A percentile compares a stretch with the other conserved stretches of the same genome.
Evolutionary conservation across 1,140 invertebrate genomes (phyloP).

Genomic region (Mercenaria mercenaria): DNA sequence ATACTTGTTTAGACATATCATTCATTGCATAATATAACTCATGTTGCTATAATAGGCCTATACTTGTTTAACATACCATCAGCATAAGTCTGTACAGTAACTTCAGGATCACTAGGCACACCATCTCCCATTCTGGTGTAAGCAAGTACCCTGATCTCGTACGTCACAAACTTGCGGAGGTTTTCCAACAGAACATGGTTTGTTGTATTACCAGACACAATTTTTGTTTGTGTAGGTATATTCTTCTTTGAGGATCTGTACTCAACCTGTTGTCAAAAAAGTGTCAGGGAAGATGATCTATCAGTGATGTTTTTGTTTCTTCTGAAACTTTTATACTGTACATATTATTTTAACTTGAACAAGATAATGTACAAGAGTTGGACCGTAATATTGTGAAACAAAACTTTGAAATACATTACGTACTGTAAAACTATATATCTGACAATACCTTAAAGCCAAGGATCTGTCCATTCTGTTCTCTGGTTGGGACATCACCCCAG

Average conservation of each 20-base stretch:
- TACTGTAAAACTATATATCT: too few species aligned
- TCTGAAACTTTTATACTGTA: too few species aligned
- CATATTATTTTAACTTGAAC: too few species aligned
- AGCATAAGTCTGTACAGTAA: constrained; percentile 72
- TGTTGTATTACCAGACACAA: constrained; percentile 94
- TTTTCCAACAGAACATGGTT: constrained; percentile 95
- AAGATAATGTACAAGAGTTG: too few species aligned
- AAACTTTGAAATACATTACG: too few species aligned
- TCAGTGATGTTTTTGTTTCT: too few species aligned
- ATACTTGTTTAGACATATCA: too few species aligned
- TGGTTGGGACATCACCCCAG: constrained; percentile 96
- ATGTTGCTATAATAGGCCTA: too few species aligned
- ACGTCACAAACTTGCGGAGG: constrained; percentile 96
- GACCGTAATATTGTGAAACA: too few species aligned
- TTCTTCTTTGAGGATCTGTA: constrained; percentile 78
- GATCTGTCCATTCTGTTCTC: constrained; percentile 97
- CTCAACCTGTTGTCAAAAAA: constrained; percentile 77
- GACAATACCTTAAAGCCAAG: constrained; percentile 97
- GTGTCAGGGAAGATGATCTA: too few species aligned
- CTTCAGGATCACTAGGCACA: constrained; percentile 89
- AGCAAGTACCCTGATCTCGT: constrained; percentile 96
- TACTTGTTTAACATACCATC: constrained; percentile 75
- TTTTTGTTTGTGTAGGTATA: constrained; percentile 89
- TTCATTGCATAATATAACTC: too few species aligned
- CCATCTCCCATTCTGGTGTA: constrained; percentile 98